Evolutionary conservation across 2,113 vertebrate genomes (phyloP), one percentile per base, ranked within the genome.

Genomic region (Donacobius atricapilla): DNA sequence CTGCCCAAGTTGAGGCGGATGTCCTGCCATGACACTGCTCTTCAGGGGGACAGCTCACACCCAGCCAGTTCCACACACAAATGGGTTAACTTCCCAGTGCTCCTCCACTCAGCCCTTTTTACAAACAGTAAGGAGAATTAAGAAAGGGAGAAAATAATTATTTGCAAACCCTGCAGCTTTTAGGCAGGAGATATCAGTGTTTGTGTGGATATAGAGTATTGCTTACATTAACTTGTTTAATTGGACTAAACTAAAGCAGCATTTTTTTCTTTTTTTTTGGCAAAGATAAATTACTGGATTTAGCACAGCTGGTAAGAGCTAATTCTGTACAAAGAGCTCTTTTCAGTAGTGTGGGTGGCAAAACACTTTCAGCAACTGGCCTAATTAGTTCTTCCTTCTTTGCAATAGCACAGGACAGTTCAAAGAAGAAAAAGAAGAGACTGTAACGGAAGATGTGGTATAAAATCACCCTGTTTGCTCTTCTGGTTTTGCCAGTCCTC

Each of bases 311-410:
- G 88, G 82, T 90, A 83, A 56, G 56, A 96, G 79, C 85, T 94
- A 95, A 95, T 96, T 95, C 79, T 30, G 92, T 78, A 96, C 92
- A 89, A 90, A 92, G 71, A 83, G 82, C 89, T 92, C 93, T 94
- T 80, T 83, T 88, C 82, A 93, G 68, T 48, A 48, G 88, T 68
- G 94, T 97, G 85, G 96, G 96, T 90, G 90, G 93, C 79, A 90
- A 93, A 94, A 89, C 65, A 89, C 48, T 93, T 96, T 76, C 93
- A 96, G 93, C 92, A 95, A 95, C 86, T 61, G 83, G 86, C 80
- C 93, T 96, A 96, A 96, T 93, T 96, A 94, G 88, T 90, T 86
- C 47, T 95, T 75, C 47, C 35, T 70, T 73, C 85, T 82, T 76
- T 69, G 83, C 72, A 92, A 76, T 64, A 94, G 37, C 83, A 90